Base-by-base conservation (phyloP, 2,888 invertebrate genomes). In the Parochlus steinenii region DNA sequence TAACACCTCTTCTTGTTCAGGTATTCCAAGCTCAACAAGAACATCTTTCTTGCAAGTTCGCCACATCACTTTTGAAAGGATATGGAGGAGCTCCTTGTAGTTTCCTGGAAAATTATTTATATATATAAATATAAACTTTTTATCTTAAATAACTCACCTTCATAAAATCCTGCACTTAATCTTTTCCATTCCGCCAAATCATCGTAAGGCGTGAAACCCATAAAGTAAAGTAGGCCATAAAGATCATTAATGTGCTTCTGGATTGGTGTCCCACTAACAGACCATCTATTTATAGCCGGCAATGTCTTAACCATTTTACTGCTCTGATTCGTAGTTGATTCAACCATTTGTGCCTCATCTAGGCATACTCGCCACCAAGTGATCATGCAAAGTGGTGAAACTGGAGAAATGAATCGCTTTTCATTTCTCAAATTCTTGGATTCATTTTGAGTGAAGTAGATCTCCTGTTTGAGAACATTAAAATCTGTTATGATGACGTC, bases 271-370 rank as follows among this genome's bases (percentile, higher is more conserved):
- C 83, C 82, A 4, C 79, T 79, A 1, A 75, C 64, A 10, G 72
- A 72, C 82, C 83, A 83, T 30, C 74, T 64, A 54, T 76, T 70
- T 3, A 67, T 51, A 6, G 74, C 68, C 40, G 49, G 46, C 25
- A 78, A 50, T 40, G 63, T 56, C 29, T 59, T 49, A 0, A 73
- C 71, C 75, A 78, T 75, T 28, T 34, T 27, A 16, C 34, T 28
- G 27, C 28, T 20, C 6, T 28, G 59, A 2, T 65, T 59, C 1
- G 61, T 57, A 3, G 63, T 59, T 31, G 65, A 62, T 48, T 81
- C 79, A 1, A 80, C 74, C 66, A 78, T 73, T 62, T 83, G 83
- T 5, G 80, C 81, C 57, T 83, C 83, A 54, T 83, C 83, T 17
- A 81, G 55, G 48, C 76, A 70, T 33, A 81, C 64, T 37, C 82